phyloP scores from a whole-genome alignment of 2,888 invertebrate species.

The Standfussiana lucernea region DNA sequence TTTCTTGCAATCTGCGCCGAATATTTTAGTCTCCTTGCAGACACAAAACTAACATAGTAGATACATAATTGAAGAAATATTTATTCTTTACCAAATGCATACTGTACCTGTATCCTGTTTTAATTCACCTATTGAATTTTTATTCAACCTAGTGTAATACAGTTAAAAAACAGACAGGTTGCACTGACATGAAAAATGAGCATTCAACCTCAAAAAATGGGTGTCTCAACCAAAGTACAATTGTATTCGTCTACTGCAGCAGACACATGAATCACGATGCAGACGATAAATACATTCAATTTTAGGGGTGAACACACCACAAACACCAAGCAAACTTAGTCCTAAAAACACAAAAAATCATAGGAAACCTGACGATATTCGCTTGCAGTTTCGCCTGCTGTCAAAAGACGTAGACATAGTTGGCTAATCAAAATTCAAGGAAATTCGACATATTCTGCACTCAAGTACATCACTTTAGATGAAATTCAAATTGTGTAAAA shows the following conservation, averaged over 20 bases:
- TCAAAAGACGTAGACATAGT: slow-evolving; percentile 79
- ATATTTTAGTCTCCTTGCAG: slow-evolving; percentile 30
- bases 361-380: slow-evolving; percentile 64
- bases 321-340: slow-evolving; percentile 68
- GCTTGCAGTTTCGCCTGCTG: slow-evolving; percentile 65
- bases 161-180: slow-evolving; percentile 56
- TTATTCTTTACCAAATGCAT: slow-evolving; percentile 26
- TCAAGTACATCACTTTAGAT: slow-evolving; percentile 86
- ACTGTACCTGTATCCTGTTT: not conserved
- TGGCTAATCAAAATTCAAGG: slow-evolving; percentile 89
- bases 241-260: slow-evolving; percentile 88
- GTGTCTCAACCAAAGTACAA: slow-evolving; percentile 77
- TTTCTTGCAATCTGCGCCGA: slow-evolving; percentile 22
- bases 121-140: slow-evolving; percentile 22
- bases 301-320: slow-evolving; percentile 80
- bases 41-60: slow-evolving; percentile 8
- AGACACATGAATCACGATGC: slow-evolving; percentile 89
- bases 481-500: slow-evolving; percentile 88
- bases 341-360: slow-evolving; percentile 56
- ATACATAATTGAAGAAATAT: not conserved
- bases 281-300: slow-evolving; percentile 83
- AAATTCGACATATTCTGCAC: slow-evolving; percentile 88
- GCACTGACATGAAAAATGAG: slow-evolving; percentile 76
- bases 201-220: slow-evolving; percentile 73
- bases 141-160: slow-evolving; percentile 16